Conservation (phyloP, 1,140 invertebrate species). For the Atta cephalotes region DNA sequence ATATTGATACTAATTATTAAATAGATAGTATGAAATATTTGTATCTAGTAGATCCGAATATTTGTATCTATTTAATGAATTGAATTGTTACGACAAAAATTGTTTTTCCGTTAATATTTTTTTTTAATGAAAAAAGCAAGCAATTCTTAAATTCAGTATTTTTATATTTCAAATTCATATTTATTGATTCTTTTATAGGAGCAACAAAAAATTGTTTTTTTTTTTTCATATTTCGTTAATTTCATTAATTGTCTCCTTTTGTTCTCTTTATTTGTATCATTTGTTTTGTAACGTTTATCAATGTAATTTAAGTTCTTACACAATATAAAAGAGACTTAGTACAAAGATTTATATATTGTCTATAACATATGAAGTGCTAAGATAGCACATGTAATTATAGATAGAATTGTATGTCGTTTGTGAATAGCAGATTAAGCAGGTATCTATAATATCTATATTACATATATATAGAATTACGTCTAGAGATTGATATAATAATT, state of each 20-base stretch:
- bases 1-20: not conserved
- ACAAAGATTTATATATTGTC: slow-evolving; percentile 48
- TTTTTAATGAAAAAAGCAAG: not conserved
- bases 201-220: slow-evolving; percentile 3
- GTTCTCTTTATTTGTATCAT: slow-evolving; percentile 3
- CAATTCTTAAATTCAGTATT: not conserved
- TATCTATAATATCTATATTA: slow-evolving; percentile 27
- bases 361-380: slow-evolving; percentile 40
- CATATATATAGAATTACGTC: slow-evolving; percentile 9
- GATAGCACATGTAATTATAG: slow-evolving; percentile 25
- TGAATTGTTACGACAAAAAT: not conserved
- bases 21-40: not conserved
- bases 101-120: slow-evolving; percentile 12
- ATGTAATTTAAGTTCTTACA: slow-evolving; percentile 46
- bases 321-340: slow-evolving; percentile 18
- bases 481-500: slow-evolving; percentile 35
- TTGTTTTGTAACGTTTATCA: slow-evolving; percentile 13
- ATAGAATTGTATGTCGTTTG: slow-evolving; percentile 43
- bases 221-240: slow-evolving; percentile 26
- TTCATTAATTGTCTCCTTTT: slow-evolving; percentile 9
- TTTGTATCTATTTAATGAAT: slow-evolving; percentile 9
- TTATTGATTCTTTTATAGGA: slow-evolving; percentile 53
- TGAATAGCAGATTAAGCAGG: slow-evolving; percentile 11
- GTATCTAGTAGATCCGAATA: not conserved
- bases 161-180: slow-evolving; percentile 31